Evolutionary conservation across 1,140 invertebrate species (phyloP).

Genomic region (Chlorops oryzae): DNA sequence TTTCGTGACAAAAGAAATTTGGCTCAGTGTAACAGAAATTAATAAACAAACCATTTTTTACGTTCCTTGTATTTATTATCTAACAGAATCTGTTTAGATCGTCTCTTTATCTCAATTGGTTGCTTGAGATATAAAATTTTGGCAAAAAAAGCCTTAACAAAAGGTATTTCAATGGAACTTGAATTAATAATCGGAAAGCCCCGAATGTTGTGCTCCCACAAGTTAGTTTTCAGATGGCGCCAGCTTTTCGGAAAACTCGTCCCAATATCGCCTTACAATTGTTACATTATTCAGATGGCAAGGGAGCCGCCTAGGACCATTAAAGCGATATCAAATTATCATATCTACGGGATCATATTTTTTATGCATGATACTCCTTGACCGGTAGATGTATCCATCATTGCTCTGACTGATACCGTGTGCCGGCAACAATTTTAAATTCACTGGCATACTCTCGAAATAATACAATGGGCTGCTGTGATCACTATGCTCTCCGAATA

Average conservation of each 20-base stretch:
- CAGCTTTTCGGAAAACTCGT: slow-evolving; percentile 21
- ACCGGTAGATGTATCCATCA: slow-evolving; percentile 36
- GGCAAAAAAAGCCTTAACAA: too few relatives aligned
- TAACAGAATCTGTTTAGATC: too few relatives aligned
- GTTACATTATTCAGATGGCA: slow-evolving; percentile 39
- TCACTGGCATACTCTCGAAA: slow-evolving; percentile 28
- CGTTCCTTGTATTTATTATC: slow-evolving; percentile 24
- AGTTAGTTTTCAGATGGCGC: slow-evolving; percentile 31
- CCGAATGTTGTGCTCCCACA: slow-evolving; percentile 43
- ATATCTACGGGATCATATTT: slow-evolving; percentile 25
- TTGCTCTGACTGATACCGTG: slow-evolving; percentile 21
- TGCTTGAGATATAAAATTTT: too few relatives aligned
- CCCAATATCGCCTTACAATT: slow-evolving; percentile 26
- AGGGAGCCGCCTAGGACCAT: slow-evolving; percentile 20
- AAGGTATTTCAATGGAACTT: too few relatives aligned
- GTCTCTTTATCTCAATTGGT: slow-evolving; percentile 22
- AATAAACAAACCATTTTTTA: slow-evolving; percentile 49
- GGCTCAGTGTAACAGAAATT: slow-evolving; percentile 50
- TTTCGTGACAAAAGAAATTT: too few relatives aligned
- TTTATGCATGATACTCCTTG: slow-evolving; percentile 33
- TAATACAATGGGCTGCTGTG: slow-evolving; percentile 44
- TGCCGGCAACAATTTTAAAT: slow-evolving; percentile 31
- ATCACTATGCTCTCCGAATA: slow-evolving; percentile 24
- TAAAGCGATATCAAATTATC: slow-evolving; percentile 43
- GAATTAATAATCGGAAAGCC: slow-evolving; percentile 27